Conservation (phyloP, 2,113 vertebrate genomes). For the Tiliqua scincoides region DNA sequence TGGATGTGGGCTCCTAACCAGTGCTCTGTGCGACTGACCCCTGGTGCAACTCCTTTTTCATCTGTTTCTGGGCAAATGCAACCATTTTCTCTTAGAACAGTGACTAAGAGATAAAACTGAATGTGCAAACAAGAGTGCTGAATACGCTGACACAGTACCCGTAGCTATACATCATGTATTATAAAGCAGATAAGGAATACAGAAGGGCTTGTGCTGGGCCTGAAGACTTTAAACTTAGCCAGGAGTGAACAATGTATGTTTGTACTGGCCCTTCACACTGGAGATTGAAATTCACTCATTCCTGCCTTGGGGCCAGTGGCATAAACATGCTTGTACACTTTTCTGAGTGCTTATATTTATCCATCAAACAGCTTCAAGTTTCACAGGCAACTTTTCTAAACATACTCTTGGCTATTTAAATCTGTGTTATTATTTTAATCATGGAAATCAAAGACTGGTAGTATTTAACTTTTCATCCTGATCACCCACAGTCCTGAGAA, state of each 20-base stretch:
- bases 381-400: conserved; percentile 46
- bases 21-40: too few species aligned
- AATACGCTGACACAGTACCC: too few species aligned
- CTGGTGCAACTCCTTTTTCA: too few species aligned
- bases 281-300: conserved; percentile 1
- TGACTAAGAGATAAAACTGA: background rate
- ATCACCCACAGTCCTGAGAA: conserved; percentile 48
- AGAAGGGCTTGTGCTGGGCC: background rate
- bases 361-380: conserved; percentile 46
- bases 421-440: conserved; percentile 58
- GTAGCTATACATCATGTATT: background rate
- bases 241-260: background rate
- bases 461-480: conserved; percentile 40
- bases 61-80: too few species aligned
- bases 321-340: conserved; percentile 25
- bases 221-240: background rate
- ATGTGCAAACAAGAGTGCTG: too few species aligned
- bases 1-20: too few species aligned
- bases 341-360: conserved; percentile 50
- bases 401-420: conserved; percentile 48
- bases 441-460: conserved; percentile 51
- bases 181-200: background rate
- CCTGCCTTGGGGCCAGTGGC: conserved; percentile 24
- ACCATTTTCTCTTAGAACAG: background rate
- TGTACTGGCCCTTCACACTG: conserved; percentile 15